Percentiles rank a stretch among this genome's conserved stretches.
Conservation (phyloP, 2,113 vertebrate genomes). For the Lucifuga dentata region DNA sequence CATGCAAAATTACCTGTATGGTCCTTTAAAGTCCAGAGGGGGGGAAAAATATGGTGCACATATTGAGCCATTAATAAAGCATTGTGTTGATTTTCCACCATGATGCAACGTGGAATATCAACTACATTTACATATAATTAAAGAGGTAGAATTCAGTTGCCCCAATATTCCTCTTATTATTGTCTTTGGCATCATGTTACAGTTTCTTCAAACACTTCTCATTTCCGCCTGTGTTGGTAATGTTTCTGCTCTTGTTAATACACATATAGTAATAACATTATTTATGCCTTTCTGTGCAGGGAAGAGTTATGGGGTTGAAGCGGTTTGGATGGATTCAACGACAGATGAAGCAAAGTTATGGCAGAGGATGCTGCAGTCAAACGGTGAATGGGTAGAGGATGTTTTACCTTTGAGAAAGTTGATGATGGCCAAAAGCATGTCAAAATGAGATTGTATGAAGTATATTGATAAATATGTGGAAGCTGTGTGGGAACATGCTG, state of each 20-base stretch:
- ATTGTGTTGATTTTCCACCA: too few species aligned
- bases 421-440: constrained; percentile 84
- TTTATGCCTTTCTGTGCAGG: constrained; percentile 78
- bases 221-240: neutral
- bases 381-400: constrained; percentile 91
- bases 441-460: constrained; percentile 74
- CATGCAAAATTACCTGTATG: too few species aligned
- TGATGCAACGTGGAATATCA: too few species aligned
- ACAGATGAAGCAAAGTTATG: constrained; percentile 87
- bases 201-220: too few species aligned
- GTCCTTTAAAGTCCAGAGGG: too few species aligned
- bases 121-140: too few species aligned
- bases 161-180: too few species aligned
- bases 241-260: neutral
- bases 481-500: neutral
- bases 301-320: constrained; percentile 89
- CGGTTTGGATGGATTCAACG: constrained; percentile 96
- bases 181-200: too few species aligned
- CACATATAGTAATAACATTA: neutral
- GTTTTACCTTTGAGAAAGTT: constrained; percentile 91
- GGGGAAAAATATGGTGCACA: too few species aligned
- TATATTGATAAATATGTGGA: neutral
- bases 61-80: too few species aligned
- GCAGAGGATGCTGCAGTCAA: constrained; percentile 89
- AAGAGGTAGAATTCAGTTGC: too few species aligned